A percentile compares a stretch with the other conserved stretches of the same genome.
phyloP scores from a whole-genome alignment of 1,140 invertebrate genomes.

The Rhynchophorus ferrugineus region DNA sequence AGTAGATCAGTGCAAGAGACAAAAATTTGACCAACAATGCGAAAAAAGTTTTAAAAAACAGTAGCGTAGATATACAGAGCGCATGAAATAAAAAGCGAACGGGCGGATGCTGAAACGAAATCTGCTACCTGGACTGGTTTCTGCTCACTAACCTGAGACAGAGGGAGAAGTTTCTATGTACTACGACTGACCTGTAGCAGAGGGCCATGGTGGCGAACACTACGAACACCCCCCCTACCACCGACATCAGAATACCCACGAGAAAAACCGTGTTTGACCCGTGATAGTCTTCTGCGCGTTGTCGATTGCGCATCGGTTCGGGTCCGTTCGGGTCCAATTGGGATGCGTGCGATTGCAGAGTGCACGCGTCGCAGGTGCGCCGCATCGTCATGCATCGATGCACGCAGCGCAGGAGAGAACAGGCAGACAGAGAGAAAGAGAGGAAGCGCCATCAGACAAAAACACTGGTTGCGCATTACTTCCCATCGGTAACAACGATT shows the following conservation, averaged over 20 bases:
- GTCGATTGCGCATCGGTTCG: conserved; percentile 33
- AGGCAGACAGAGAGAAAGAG: conserved; percentile 33
- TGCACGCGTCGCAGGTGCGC: conserved; percentile 18
- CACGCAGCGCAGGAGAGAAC: conserved; percentile 27
- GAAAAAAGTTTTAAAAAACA: not conserved
- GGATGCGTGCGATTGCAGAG: conserved; percentile 21
- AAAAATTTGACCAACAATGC: not conserved
- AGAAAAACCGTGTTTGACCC: conserved; percentile 92
- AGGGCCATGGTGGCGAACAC: conserved; percentile 96
- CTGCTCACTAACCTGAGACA: conserved; percentile 86
- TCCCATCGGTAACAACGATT: conserved; percentile 1
- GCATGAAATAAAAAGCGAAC: conserved; percentile 18
- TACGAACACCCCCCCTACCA: conserved; percentile 97
- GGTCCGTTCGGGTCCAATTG: conserved; percentile 29
- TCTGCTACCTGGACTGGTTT: conserved; percentile 40
- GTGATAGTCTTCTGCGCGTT: conserved; percentile 77
- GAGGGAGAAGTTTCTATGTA: conserved; percentile 95
- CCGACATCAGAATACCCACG: conserved; percentile 94
- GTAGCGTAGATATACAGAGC: conserved; percentile 5
- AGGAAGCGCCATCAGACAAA: conserved; percentile 41
- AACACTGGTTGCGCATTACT: conserved; percentile 13
- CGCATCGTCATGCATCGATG: conserved; percentile 27
- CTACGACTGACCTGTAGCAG: conserved; percentile 98
- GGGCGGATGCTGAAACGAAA: conserved; percentile 38
- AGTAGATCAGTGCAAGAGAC: not conserved